Conservation (phyloP, 92 coral and sea anemone species). For the Epizoanthus fatuus region DNA sequence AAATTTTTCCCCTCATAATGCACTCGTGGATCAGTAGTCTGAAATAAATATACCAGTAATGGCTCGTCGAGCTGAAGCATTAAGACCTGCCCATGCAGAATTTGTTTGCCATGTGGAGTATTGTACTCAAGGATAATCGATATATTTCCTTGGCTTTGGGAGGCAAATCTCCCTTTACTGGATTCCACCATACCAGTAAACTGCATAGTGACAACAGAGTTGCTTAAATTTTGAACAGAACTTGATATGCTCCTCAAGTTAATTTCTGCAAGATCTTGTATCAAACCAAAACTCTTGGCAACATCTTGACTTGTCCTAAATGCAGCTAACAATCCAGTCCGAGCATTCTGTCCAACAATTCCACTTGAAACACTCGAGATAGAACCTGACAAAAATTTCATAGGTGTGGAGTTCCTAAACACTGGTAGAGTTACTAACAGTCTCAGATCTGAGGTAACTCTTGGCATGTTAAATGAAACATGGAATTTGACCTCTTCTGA, state of each 20-base stretch:
- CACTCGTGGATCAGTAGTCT: slow-evolving; percentile 28
- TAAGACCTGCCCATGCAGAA: slow-evolving; percentile 39
- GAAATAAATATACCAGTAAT: slow-evolving; percentile 50
- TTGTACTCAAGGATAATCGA: slow-evolving; percentile 62
- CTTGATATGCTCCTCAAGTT: slow-evolving; percentile 69
- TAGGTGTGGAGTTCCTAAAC: slow-evolving; percentile 68
- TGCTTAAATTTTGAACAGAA: slow-evolving; percentile 36
- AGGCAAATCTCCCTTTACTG: slow-evolving; percentile 44
- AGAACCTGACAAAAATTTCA: slow-evolving; percentile 67
- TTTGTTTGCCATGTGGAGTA: slow-evolving; percentile 56
- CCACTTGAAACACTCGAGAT: slow-evolving; percentile 63
- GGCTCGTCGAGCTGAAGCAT: slow-evolving; percentile 86
- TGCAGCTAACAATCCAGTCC: slow-evolving; percentile 42
- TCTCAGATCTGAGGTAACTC: slow-evolving; percentile 75
- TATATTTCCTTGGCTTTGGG: slow-evolving; percentile 71
- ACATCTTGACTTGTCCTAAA: slow-evolving; percentile 42
- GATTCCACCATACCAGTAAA: slow-evolving; percentile 69
- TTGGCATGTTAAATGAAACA: slow-evolving; percentile 74
- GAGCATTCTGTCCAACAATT: slow-evolving; percentile 54
- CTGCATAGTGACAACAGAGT: slow-evolving; percentile 51
- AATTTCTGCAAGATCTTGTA: slow-evolving; percentile 72
- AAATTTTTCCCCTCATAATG: slow-evolving; percentile 72
- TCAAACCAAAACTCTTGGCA: slow-evolving; percentile 40
- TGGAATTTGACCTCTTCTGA: slow-evolving; percentile 73
- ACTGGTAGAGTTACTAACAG: slow-evolving; percentile 66